phyloP scores from a whole-genome alignment of 2,888 invertebrate genomes.

The Meandrusa payeni region DNA sequence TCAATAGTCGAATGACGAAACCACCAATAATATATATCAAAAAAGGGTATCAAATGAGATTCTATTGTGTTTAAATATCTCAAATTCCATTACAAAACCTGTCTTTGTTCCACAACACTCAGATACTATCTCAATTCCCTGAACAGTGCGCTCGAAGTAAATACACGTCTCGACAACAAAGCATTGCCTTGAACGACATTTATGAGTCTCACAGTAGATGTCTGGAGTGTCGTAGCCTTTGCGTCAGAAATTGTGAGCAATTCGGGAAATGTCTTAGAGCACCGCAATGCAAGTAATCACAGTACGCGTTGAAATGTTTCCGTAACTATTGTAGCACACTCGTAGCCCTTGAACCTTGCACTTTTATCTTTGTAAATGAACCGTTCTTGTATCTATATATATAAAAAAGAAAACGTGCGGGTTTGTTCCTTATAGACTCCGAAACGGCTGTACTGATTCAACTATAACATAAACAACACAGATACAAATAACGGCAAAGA shows the following conservation, averaged over 20 bases:
- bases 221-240: constrained; percentile 2
- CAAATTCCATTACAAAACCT: neutral
- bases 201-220: constrained; percentile 1
- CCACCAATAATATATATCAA: too few relatives aligned
- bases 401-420: too few relatives aligned
- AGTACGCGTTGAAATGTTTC: neutral
- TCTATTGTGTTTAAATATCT: too few relatives aligned
- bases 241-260: neutral
- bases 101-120: neutral
- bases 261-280: neutral
- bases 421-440: too few relatives aligned
- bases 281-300: too few relatives aligned
- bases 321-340: neutral
- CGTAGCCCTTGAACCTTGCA: neutral
- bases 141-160: neutral
- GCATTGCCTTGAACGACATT: neutral
- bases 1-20: too few relatives aligned
- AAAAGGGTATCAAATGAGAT: too few relatives aligned
- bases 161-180: neutral
- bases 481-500: too few relatives aligned
- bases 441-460: too few relatives aligned
- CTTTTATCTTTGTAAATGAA: too few relatives aligned
- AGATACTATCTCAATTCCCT: neutral
- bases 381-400: too few relatives aligned
- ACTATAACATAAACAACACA: too few relatives aligned